These are phyloP conservation scores for Acleris literana DNA, from an alignment of 2,888 invertebrate species.

Conservation along the genomic window DNA sequence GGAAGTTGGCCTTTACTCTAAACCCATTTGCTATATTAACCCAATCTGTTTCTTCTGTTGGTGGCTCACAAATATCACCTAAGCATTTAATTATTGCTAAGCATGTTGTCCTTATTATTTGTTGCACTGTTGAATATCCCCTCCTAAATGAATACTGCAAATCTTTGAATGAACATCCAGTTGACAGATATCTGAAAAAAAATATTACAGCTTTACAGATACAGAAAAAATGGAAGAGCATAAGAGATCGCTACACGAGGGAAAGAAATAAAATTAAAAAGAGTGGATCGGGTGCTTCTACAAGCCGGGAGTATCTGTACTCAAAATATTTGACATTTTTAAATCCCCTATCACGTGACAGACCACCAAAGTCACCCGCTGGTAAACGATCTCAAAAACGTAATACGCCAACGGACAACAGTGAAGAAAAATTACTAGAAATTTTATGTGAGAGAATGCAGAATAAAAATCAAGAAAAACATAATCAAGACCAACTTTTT, in stretches of 20 bases:
- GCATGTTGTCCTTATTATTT: background rate
- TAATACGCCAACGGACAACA: conserved; percentile 9
- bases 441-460: conserved; percentile 14
- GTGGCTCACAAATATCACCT: conserved; percentile 10
- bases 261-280: conserved; percentile 4
- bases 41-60: conserved; percentile 5
- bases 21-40: conserved; percentile 10
- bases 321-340: conserved; percentile 8
- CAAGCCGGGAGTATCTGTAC: background rate
- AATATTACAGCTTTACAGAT: conserved; percentile 1
- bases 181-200: background rate
- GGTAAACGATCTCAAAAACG: conserved; percentile 3
- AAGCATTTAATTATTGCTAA: background rate
- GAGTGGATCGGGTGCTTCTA: conserved; percentile 4
- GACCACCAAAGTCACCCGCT: background rate
- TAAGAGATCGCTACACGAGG: conserved; percentile 9
- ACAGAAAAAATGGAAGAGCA: conserved; percentile 19
- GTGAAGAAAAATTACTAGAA: conserved; percentile 14
- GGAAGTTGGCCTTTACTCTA: conserved; percentile 4
- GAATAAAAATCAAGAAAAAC: conserved; percentile 20
- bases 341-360: conserved; percentile 13
- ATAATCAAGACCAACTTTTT: conserved; percentile 14
- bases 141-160: conserved; percentile 7
- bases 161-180: background rate
- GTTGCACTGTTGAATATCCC: background rate